A percentile compares a stretch with the other conserved stretches of the same genome.
These are phyloP conservation scores for Philaethria dido DNA, from an alignment of 2,888 invertebrate species.

Conservation along the genomic window DNA sequence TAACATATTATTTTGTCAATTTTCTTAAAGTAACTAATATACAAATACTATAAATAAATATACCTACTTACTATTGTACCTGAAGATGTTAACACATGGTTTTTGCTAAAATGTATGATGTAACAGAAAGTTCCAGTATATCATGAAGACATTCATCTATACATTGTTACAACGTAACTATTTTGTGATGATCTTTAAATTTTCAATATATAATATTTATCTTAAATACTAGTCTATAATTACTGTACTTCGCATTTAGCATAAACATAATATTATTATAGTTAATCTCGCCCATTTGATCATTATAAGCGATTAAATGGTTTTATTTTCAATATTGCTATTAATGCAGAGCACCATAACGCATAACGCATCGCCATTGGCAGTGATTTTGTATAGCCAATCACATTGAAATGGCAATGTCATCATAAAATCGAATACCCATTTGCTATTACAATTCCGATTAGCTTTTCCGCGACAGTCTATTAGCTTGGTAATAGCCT, in stretches of 20 bases:
- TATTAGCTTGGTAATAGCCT: constrained; percentile 45
- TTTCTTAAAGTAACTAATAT: not conserved
- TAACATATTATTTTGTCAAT: not conserved
- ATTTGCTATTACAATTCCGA: constrained; percentile 42
- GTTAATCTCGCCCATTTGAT: no score
- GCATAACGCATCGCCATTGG: constrained; percentile 19
- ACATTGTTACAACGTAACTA: no score
- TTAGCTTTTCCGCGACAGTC: constrained; percentile 42
- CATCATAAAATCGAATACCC: constrained; percentile 43
- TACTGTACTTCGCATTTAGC: no score
- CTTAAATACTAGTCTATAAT: no score
- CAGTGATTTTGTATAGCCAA: constrained; percentile 21
- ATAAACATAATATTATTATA: no score
- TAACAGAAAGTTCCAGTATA: no score
- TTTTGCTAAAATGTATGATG: no score
- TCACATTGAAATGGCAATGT: constrained; percentile 38
- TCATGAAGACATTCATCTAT: no score
- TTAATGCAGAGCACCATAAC: constrained; percentile 19
- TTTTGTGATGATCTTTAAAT: no score
- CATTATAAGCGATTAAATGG: not conserved
- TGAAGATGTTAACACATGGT: no score
- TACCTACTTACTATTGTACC: not conserved
- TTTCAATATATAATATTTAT: no score
- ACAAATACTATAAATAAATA: not conserved
- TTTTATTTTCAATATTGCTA: constrained; percentile 1